Percentiles rank a stretch among this genome's conserved stretches.
Conservation (phyloP, 1,140 invertebrate genomes). For the Neocloeon triangulifer region DNA sequence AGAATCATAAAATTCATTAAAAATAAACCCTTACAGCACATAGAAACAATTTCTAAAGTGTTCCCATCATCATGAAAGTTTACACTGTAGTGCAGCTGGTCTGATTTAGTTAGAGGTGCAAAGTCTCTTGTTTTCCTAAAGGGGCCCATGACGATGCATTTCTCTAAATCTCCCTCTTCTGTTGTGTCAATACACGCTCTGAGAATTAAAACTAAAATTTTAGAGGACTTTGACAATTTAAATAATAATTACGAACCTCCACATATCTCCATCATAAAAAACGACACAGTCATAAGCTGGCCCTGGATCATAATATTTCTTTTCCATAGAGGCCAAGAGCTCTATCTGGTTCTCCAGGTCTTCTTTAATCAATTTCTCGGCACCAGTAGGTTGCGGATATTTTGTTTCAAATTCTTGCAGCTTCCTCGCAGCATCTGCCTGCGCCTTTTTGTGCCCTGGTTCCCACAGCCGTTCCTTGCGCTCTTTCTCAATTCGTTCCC, state of each 20-base stretch:
- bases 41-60: slow-evolving; percentile 74
- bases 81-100: slow-evolving; percentile 74
- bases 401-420: slow-evolving; percentile 48
- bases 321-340: slow-evolving; percentile 58
- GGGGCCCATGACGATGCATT: slow-evolving; percentile 58
- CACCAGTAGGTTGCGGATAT: slow-evolving; percentile 21
- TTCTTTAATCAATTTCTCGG: slow-evolving; percentile 72
- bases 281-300: slow-evolving; percentile 86
- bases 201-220: slow-evolving; percentile 8
- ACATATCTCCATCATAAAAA: slow-evolving; percentile 61
- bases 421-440: slow-evolving; percentile 51
- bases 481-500: slow-evolving; percentile 62
- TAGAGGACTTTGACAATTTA: not conserved
- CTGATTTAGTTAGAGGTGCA: slow-evolving; percentile 42
- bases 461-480: slow-evolving; percentile 72
- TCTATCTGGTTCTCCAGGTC: slow-evolving; percentile 74
- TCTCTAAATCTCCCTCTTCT: slow-evolving; percentile 53
- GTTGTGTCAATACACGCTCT: slow-evolving; percentile 75
- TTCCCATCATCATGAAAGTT: slow-evolving; percentile 88
- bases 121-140: slow-evolving; percentile 65
- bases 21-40: slow-evolving; percentile 54
- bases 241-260: slow-evolving; percentile 32
- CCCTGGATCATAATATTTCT: slow-evolving; percentile 68
- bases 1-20: slow-evolving; percentile 5
- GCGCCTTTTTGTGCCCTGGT: slow-evolving; percentile 46